phyloP scores from a whole-genome alignment of 1,140 invertebrate species.

The Drosophila pallidifrons region DNA sequence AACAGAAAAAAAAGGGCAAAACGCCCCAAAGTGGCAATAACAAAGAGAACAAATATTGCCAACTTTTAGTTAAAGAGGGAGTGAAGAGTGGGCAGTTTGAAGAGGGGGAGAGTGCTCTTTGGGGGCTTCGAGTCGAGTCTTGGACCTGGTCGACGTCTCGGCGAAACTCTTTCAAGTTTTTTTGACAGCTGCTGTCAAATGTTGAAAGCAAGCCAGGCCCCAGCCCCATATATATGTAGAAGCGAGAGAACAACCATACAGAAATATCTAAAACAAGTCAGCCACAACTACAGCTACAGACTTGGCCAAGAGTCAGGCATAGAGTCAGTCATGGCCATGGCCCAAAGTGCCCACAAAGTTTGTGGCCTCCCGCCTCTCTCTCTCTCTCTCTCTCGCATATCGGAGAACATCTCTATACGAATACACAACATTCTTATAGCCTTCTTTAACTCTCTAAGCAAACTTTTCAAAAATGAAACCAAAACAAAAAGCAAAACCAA shows the following conservation, averaged over 20 bases:
- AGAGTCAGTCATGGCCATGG: slow-evolving; percentile 43
- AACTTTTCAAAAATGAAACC: slow-evolving; percentile 52
- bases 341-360: slow-evolving; percentile 52
- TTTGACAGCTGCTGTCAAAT: slow-evolving; percentile 83
- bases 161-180: slow-evolving; percentile 81
- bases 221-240: slow-evolving; percentile 55
- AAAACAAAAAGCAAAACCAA: slow-evolving; percentile 29
- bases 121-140: slow-evolving; percentile 42
- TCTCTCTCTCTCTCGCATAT: slow-evolving; percentile 35
- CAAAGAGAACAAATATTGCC: slow-evolving; percentile 49
- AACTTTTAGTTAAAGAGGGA: slow-evolving; percentile 14
- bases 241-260: slow-evolving; percentile 38
- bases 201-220: slow-evolving; percentile 74
- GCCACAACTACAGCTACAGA: slow-evolving; percentile 47
- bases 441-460: slow-evolving; percentile 65
- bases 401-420: slow-evolving; percentile 64
- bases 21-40: slow-evolving; percentile 59
- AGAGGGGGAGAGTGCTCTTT: slow-evolving; percentile 1
- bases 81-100: no score
- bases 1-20: slow-evolving; percentile 20
- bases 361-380: slow-evolving; percentile 6
- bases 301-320: neutral
- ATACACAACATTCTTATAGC: slow-evolving; percentile 25
- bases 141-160: slow-evolving; percentile 63
- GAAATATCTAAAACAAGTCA: slow-evolving; percentile 78